phyloP scores from a whole-genome alignment of 2,113 vertebrate genomes.

The Phrynocephalus versicolor region DNA sequence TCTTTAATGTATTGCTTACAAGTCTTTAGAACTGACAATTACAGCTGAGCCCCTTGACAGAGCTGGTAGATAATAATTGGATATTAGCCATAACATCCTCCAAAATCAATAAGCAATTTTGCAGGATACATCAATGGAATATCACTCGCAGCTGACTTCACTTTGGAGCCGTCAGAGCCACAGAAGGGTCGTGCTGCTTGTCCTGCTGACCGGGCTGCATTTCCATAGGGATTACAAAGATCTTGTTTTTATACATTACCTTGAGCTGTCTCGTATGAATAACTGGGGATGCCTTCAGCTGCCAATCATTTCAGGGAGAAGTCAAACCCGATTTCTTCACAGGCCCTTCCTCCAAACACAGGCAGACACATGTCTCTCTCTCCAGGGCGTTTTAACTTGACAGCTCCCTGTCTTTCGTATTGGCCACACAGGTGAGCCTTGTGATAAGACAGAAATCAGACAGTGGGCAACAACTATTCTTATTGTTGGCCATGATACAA shows the following conservation, averaged over 20 bases:
- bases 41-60: conserved; percentile 7
- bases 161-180: neutral
- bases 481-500: too few species aligned
- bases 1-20: neutral
- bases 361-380: neutral
- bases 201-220: neutral
- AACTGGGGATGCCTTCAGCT: neutral
- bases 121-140: conserved; percentile 17
- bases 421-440: neutral
- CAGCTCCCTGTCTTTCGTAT: neutral
- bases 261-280: neutral
- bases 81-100: conserved; percentile 4
- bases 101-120: conserved; percentile 25
- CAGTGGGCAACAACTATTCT: neutral
- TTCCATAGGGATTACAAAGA: conserved; percentile 6
- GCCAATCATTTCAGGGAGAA: neutral
- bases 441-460: neutral
- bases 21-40: conserved; percentile 1
- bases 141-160: neutral
- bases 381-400: neutral
- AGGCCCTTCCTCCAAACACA: neutral
- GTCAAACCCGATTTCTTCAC: neutral
- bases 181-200: neutral
- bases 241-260: neutral
- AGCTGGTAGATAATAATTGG: conserved; percentile 19